A percentile compares a stretch with the other conserved stretches of the same genome.
Evolutionary conservation across 1,140 invertebrate species (phyloP).

Genomic region (Drosophila neocordata): DNA sequence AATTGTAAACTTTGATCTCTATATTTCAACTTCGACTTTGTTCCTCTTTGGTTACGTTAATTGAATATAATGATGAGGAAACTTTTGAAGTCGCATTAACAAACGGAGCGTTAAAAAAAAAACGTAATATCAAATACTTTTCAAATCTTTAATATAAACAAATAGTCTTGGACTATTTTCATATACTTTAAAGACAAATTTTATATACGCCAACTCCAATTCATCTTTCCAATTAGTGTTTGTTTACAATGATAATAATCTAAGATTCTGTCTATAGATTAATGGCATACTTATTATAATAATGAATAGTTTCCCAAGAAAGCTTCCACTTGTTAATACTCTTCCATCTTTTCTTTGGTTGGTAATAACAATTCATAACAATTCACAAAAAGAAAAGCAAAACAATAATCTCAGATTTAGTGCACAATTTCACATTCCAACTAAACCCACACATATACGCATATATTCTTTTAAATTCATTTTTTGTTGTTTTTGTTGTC

Average conservation of each 20-base stretch:
- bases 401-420: constrained; percentile 43
- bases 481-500: constrained; percentile 42
- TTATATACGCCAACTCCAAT: background rate
- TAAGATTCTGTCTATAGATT: background rate
- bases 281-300: background rate
- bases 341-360: background rate
- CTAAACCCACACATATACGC: constrained; percentile 53
- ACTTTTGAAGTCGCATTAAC: constrained; percentile 28
- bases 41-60: constrained; percentile 34
- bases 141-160: too few species aligned
- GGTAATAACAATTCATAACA: constrained; percentile 31
- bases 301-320: background rate
- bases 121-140: background rate
- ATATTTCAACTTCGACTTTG: constrained; percentile 20
- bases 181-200: too few species aligned
- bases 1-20: constrained; percentile 46
- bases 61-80: constrained; percentile 34
- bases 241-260: background rate
- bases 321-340: background rate
- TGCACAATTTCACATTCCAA: constrained; percentile 12
- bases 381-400: constrained; percentile 29
- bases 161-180: too few species aligned
- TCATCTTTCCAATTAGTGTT: background rate
- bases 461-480: constrained; percentile 20
- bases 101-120: constrained; percentile 23